Evolutionary conservation across 2,888 invertebrate genomes (phyloP).

Genomic region (Agrotis exclamationis): DNA sequence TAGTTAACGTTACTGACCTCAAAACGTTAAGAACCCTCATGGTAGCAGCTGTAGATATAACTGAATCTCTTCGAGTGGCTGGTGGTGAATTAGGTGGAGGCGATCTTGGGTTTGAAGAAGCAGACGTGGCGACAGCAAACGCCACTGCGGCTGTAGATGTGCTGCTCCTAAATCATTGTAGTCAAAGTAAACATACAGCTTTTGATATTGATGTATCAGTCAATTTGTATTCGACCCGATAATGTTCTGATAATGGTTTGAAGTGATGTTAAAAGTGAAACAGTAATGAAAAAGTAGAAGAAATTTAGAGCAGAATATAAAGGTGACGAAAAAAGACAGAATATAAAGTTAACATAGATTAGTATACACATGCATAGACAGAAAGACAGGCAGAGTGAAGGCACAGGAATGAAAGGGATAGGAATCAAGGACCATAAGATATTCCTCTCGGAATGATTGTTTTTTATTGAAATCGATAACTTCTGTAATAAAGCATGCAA

Average conservation of each 20-base stretch:
- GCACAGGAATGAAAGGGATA: slow-evolving; percentile 1
- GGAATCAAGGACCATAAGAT: neutral
- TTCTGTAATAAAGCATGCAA: slow-evolving; percentile 56
- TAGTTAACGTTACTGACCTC: slow-evolving; percentile 80
- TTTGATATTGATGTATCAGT: neutral
- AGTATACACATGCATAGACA: slow-evolving; percentile 51
- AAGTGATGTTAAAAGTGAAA: slow-evolving; percentile 10
- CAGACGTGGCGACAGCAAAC: slow-evolving; percentile 97
- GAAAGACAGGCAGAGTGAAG: slow-evolving; percentile 28
- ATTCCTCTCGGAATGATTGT: neutral
- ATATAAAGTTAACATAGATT: slow-evolving; percentile 34
- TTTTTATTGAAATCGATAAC: slow-evolving; percentile 3
- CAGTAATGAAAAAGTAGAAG: slow-evolving; percentile 3
- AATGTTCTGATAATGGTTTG: slow-evolving; percentile 12
- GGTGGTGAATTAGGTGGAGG: slow-evolving; percentile 90
- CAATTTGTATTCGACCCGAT: neutral
- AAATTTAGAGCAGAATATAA: slow-evolving; percentile 6
- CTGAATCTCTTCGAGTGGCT: slow-evolving; percentile 92
- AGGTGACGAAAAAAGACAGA: slow-evolving; percentile 6
- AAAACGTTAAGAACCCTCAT: slow-evolving; percentile 98
- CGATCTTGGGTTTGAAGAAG: slow-evolving; percentile 95
- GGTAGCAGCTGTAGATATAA: slow-evolving; percentile 97
- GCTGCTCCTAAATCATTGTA: slow-evolving; percentile 92
- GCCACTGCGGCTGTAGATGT: slow-evolving; percentile 97
- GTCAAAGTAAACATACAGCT: slow-evolving; percentile 33